phyloP scores from a whole-genome alignment of 2,797 vertebrate genomes.

The Pelobates cultripes region DNA sequence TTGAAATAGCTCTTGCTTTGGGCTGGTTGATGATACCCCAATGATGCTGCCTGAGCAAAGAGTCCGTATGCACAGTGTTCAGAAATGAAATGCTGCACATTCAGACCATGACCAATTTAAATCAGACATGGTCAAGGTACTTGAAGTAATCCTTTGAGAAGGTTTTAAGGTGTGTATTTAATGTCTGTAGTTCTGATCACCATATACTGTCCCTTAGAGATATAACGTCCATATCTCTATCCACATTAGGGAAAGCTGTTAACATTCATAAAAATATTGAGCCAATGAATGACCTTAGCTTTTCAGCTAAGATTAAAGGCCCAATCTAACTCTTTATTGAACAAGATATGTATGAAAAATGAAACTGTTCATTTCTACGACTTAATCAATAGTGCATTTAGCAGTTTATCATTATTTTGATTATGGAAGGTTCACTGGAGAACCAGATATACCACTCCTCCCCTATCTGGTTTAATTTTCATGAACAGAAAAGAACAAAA shows the following conservation, averaged over 20 bases:
- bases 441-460: constrained; percentile 44
- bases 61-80: too few species aligned
- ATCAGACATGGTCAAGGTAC: too few species aligned
- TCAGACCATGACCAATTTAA: too few species aligned
- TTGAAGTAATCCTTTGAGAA: too few species aligned
- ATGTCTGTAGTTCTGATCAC: too few species aligned
- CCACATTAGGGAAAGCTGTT: constrained; percentile 20
- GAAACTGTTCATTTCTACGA: constrained; percentile 65
- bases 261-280: constrained; percentile 64
- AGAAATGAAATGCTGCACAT: too few species aligned
- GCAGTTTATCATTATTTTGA: constrained; percentile 69
- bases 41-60: too few species aligned
- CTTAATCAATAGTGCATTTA: constrained; percentile 72
- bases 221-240: too few species aligned
- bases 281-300: constrained; percentile 62
- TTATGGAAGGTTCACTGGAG: constrained; percentile 58
- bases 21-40: too few species aligned
- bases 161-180: too few species aligned
- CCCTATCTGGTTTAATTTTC: constrained; percentile 47
- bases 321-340: constrained; percentile 68
- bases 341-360: constrained; percentile 69
- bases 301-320: constrained; percentile 66
- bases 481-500: constrained; percentile 14
- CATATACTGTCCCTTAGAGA: too few species aligned
- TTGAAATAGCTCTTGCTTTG: too few species aligned